Evolutionary conservation across 2,113 vertebrate genomes (phyloP), one percentile per base, ranked within the genome.

Genomic region (Steatornis caripensis): DNA sequence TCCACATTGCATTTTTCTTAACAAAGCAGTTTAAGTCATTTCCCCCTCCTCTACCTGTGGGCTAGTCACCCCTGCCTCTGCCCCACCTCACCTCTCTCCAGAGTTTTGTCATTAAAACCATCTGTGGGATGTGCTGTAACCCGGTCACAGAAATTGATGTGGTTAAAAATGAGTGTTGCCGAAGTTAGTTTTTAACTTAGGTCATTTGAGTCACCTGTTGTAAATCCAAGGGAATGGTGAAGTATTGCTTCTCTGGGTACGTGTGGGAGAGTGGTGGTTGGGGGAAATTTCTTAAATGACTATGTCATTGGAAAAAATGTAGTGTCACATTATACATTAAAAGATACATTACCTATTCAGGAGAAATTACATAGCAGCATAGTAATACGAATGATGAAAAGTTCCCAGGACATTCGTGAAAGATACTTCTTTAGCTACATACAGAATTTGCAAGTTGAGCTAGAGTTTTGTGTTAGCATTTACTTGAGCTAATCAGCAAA

Each of bases 341-440:
- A 84, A 93, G 64, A 51, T 30, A 68, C 22, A 21, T 68, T 92
- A n/a, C 32, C 13, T 90, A 81, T 93, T 68, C 69, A 89, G 77
- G 57, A 87, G 48, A 75, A 95, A 76, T 36, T 68, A 49, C 75
- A n/a, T 45, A 91, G 69, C 32, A 72, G 29, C 48, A 34, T 29
- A 69, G 43, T 76, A 89, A 69, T 89, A 89, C 92, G 95, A 94
- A 87, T 69, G 48, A 79, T 65, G 11, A 90, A 82, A 94, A 61
- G 5, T 79, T 65, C 57, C 48, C n/a, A 39, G 55, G 55, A 84
- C 34, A 51, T 68, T 68, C 86, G 58, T 77, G 75, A 80, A 90
- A 54, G 41, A 58, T 37, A 5, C 5, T 86, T 76, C 41, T 83
- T n/a, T 70, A 76, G 55, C 34, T 77, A 37, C 68, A 88, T 32